phyloP scores from a whole-genome alignment of 2,888 invertebrate genomes.

The Agriopis aurantiaria region DNA sequence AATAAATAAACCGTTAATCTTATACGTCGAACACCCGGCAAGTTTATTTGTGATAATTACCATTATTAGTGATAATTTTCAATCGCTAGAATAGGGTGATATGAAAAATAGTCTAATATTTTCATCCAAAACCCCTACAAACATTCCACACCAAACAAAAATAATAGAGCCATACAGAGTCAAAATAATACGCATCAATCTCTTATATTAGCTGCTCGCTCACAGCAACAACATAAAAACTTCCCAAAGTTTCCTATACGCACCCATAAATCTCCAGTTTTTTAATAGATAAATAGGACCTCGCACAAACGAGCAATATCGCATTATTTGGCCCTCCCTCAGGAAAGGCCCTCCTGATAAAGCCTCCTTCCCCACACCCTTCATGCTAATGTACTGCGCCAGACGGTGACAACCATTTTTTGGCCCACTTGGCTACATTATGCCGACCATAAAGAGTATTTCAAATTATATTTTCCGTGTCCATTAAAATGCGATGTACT shows the following conservation, averaged over 20 bases:
- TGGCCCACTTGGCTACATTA: constrained; percentile 86
- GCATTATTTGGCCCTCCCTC: constrained; percentile 86
- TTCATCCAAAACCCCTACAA: constrained; percentile 16
- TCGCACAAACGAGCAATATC: constrained; percentile 86
- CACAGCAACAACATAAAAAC: constrained; percentile 82
- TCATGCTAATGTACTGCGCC: constrained; percentile 85
- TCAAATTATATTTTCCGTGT: constrained; percentile 85
- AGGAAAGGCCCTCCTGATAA: constrained; percentile 86
- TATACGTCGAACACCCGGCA: too few relatives aligned
- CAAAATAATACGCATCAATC: constrained; percentile 80
- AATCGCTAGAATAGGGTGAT: constrained; percentile 1
- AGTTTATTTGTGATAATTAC: too few relatives aligned
- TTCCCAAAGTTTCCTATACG: constrained; percentile 82
- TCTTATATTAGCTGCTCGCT: constrained; percentile 78
- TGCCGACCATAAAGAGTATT: constrained; percentile 83
- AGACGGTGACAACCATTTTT: constrained; percentile 87
- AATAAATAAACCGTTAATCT: too few relatives aligned
- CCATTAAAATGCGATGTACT: constrained; percentile 82
- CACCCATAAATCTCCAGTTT: constrained; percentile 81
- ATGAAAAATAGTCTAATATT: constrained; percentile 15
- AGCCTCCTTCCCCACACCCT: constrained; percentile 84
- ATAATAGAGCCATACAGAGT: constrained; percentile 57
- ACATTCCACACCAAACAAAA: constrained; percentile 39
- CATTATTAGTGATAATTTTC: neutral
- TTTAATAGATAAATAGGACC: constrained; percentile 87